Evolutionary conservation across 2,888 invertebrate genomes (phyloP).

Genomic region (Tetropium fuscum): DNA sequence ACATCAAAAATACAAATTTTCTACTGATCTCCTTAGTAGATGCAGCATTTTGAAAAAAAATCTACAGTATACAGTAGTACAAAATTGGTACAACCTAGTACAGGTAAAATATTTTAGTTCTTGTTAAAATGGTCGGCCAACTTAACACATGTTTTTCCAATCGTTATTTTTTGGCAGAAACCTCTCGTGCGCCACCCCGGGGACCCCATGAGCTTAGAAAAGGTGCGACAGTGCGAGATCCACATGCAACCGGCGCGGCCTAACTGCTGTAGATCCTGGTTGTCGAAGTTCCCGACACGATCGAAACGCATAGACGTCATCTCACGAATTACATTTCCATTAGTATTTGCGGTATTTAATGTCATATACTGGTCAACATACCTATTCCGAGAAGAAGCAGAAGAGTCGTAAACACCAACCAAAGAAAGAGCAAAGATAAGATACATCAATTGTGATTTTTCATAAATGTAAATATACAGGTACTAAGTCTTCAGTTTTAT

Average conservation of each 20-base stretch:
- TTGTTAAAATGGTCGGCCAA: too few species aligned
- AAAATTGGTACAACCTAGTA: too few species aligned
- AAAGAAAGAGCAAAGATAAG: too few species aligned
- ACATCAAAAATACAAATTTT: too few species aligned
- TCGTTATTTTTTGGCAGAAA: too few species aligned
- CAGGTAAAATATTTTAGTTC: too few species aligned
- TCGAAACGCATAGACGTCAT: slow-evolving; percentile 98
- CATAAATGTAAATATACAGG: slow-evolving; percentile 48
- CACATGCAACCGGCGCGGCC: slow-evolving; percentile 88
- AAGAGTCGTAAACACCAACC: slow-evolving; percentile 68
- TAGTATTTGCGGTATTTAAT: slow-evolving; percentile 95
- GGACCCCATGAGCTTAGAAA: slow-evolving; percentile 81
- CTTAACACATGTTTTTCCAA: slow-evolving; percentile 31
- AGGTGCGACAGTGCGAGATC: slow-evolving; percentile 91
- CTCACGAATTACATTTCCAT: slow-evolving; percentile 93
- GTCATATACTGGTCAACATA: slow-evolving; percentile 94
- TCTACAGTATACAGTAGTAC: too few species aligned
- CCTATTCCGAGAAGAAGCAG: slow-evolving; percentile 83
- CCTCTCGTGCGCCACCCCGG: slow-evolving; percentile 88
- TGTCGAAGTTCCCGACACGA: slow-evolving; percentile 92
- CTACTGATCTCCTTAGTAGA: too few species aligned
- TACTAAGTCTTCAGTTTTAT: slow-evolving; percentile 37
- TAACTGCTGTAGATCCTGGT: slow-evolving; percentile 93
- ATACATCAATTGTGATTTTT: slow-evolving; percentile 46
- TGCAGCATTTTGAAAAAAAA: too few species aligned